Evolutionary conservation across 2,113 vertebrate genomes (phyloP).

Genomic region (Phasianus colchicus): DNA sequence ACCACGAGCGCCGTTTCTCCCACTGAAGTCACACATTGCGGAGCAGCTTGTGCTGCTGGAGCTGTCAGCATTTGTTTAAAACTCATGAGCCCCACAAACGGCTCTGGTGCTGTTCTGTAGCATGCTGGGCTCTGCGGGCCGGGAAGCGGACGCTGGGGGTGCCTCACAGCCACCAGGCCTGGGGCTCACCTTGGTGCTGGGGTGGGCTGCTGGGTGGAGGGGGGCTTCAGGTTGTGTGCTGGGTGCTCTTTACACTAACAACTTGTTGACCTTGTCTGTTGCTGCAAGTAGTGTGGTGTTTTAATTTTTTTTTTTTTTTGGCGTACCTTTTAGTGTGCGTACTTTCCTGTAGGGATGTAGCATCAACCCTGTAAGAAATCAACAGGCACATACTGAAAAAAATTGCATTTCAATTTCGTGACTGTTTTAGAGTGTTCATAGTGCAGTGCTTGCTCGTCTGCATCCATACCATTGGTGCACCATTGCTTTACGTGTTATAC

Average conservation of each 20-base stretch:
- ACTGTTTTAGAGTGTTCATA: not conserved
- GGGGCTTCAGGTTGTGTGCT: not conserved
- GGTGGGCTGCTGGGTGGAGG: not conserved
- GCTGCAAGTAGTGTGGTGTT: not conserved
- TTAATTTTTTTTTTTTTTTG: not conserved
- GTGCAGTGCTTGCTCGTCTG: not conserved
- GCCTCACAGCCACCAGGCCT: not conserved
- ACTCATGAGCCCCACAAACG: not conserved
- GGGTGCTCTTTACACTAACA: conserved; percentile 4
- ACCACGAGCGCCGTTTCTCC: conserved; percentile 39
- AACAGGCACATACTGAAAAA: not conserved
- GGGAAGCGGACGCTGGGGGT: too few species aligned
- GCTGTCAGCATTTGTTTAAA: conserved; percentile 9
- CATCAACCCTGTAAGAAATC: not conserved
- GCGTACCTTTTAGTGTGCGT: fast-evolving
- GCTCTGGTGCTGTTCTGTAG: not conserved
- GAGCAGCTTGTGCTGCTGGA: not conserved
- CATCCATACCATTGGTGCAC: not conserved
- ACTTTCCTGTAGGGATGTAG: not conserved
- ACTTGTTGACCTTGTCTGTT: conserved; percentile 30
- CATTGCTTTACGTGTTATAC: not conserved
- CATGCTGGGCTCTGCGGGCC: too few species aligned
- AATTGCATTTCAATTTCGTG: not conserved
- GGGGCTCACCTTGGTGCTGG: fast-evolving
- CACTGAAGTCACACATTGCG: not conserved